phyloP scores from a whole-genome alignment of 2,888 invertebrate genomes.

The Pristionchus exspectatus region DNA sequence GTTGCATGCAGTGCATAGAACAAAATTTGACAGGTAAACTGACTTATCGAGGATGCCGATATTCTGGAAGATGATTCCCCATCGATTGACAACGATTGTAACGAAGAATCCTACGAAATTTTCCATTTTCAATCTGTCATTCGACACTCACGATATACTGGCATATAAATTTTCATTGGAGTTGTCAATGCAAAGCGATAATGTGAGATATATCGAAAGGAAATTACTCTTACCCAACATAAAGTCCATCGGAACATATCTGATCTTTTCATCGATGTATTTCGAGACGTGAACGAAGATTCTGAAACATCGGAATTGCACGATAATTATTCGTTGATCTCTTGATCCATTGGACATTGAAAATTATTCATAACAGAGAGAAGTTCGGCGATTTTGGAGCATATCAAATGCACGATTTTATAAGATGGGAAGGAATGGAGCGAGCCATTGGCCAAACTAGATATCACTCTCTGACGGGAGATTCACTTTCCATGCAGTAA shows the following conservation, averaged over 20 bases:
- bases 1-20: background rate
- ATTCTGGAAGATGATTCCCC: slow-evolving; percentile 55
- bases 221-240: slow-evolving; percentile 11
- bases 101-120: slow-evolving; percentile 51
- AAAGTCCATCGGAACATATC: slow-evolving; percentile 51
- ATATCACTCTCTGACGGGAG: background rate
- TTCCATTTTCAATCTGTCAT: background rate
- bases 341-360: background rate
- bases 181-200: background rate
- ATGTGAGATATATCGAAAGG: background rate
- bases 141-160: background rate
- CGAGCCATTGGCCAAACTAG: slow-evolving; percentile 19
- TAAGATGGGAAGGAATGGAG: background rate
- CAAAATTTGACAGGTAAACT: background rate
- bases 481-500: slow-evolving; percentile 9
- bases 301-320: background rate
- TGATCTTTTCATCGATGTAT: slow-evolving; percentile 41
- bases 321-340: background rate
- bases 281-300: slow-evolving; percentile 8
- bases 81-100: slow-evolving; percentile 51
- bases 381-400: background rate
- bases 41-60: slow-evolving; percentile 55
- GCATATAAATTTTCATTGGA: background rate
- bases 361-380: background rate
- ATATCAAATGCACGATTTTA: background rate